A percentile compares a stretch with the other conserved stretches of the same genome.
Evolutionary conservation across 1,140 invertebrate species (phyloP).

Genomic region (Eufriesea mexicana): DNA sequence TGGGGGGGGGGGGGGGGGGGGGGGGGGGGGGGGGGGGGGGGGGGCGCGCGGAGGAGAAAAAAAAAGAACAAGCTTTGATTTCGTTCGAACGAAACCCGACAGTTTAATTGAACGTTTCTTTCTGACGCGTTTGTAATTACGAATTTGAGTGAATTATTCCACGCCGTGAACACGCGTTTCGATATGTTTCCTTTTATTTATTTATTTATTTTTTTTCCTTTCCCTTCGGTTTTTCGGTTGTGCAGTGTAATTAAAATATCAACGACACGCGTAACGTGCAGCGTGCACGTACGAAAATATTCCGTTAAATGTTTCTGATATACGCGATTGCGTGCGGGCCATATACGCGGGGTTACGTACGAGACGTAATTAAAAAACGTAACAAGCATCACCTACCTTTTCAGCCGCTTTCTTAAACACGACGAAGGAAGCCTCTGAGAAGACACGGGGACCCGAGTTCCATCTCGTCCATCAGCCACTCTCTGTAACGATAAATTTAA

Average conservation of each 20-base stretch:
- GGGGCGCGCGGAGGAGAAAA: neutral
- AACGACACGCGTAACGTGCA: neutral
- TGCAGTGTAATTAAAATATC: constrained; percentile 19
- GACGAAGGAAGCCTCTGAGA: neutral
- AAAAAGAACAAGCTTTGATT: constrained; percentile 59
- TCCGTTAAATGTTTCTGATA: neutral
- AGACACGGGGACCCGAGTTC: neutral
- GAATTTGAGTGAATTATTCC: constrained; percentile 40
- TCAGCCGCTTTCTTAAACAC: neutral
- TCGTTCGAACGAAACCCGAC: constrained; percentile 60
- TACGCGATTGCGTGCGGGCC: neutral
- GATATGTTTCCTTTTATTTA: neutral
- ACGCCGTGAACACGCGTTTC: neutral
- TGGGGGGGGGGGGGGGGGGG: neutral
- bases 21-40: neutral
- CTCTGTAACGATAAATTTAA: constrained; percentile 6
- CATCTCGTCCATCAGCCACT: no score
- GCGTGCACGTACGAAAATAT: neutral
- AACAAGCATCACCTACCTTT: neutral
- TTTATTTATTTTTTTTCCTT: no score
- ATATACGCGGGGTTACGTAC: neutral
- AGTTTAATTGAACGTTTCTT: constrained; percentile 65
- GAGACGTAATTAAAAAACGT: constrained; percentile 7
- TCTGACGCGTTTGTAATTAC: constrained; percentile 58
- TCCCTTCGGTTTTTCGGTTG: neutral